These are phyloP conservation scores for Rhinoderma darwinii DNA, from an alignment of 2,113 vertebrate species.

Conservation along the genomic window DNA sequence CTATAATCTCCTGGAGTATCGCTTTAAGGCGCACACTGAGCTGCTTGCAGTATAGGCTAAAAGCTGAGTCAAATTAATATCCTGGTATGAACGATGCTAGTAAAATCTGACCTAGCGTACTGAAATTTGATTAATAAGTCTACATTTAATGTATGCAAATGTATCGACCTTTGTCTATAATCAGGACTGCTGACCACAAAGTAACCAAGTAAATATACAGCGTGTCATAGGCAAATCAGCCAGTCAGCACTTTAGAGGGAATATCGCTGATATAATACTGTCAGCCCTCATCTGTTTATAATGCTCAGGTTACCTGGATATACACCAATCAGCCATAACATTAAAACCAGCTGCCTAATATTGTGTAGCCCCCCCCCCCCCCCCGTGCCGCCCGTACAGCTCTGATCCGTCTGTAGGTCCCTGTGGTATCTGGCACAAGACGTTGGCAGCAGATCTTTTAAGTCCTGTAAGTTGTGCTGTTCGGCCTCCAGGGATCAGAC, in stretches of 20 bases:
- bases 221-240: slow-evolving; percentile 21
- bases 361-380: too few species aligned
- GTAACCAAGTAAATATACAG: slow-evolving; percentile 8
- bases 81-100: neutral
- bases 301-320: too few species aligned
- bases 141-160: slow-evolving; percentile 43
- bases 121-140: slow-evolving; percentile 37
- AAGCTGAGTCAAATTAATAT: slow-evolving; percentile 20
- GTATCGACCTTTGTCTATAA: slow-evolving; percentile 40
- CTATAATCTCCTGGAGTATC: neutral
- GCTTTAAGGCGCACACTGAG: neutral
- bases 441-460: too few species aligned
- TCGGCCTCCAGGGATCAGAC: too few species aligned
- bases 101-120: neutral
- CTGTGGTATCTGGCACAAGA: too few species aligned
- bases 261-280: slow-evolving; percentile 1
- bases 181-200: slow-evolving; percentile 46
- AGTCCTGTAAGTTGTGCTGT: too few species aligned
- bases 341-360: too few species aligned
- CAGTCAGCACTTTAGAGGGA: neutral
- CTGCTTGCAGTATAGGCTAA: neutral
- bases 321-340: too few species aligned
- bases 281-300: neutral
- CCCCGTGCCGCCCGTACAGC: too few species aligned
- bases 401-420: too few species aligned